Percentiles rank a stretch among this genome's conserved stretches.
These are phyloP conservation scores for Anorthoa munda DNA, from an alignment of 2,888 invertebrate genomes.

Conservation along the genomic window DNA sequence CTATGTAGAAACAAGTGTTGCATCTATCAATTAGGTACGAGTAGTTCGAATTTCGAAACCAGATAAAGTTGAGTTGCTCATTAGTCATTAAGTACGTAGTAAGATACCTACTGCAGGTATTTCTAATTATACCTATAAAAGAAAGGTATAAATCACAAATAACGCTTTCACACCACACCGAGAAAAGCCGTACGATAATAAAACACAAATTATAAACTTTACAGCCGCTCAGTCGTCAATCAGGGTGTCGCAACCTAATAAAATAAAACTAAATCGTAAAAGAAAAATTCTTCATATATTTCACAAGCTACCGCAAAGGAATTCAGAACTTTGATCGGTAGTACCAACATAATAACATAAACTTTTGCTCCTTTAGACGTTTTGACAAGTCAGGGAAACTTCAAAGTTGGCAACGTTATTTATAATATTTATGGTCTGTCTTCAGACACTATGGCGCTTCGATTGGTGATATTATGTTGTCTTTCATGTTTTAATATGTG, in stretches of 20 bases:
- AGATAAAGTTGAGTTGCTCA: not conserved
- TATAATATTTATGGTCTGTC: conserved; percentile 56
- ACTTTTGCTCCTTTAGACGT: conserved; percentile 77
- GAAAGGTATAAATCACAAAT: conserved; percentile 12
- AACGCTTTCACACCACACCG: conserved; percentile 10
- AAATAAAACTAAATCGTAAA: conserved; percentile 54
- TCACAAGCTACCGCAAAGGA: conserved; percentile 60
- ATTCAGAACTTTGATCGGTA: conserved; percentile 78
- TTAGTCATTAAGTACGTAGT: conserved; percentile 6
- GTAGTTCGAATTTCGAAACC: not conserved
- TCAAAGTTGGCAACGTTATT: conserved; percentile 63
- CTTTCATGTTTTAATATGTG: conserved; percentile 51
- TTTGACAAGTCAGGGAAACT: conserved; percentile 76
- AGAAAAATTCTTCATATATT: conserved; percentile 58
- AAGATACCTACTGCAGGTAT: conserved; percentile 9
- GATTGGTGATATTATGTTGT: conserved; percentile 30
- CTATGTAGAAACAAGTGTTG: not conserved
- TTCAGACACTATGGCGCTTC: conserved; percentile 40
- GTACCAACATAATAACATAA: conserved; percentile 73
- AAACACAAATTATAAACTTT: conserved; percentile 55
- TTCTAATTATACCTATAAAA: conserved; percentile 2
- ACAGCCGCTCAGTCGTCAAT: conserved; percentile 50
- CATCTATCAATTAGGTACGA: not conserved
- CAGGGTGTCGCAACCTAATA: conserved; percentile 53
- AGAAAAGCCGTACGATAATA: conserved; percentile 27